Evolutionary conservation across 2,113 vertebrate genomes (phyloP), one percentile per base, ranked within the genome.

Genomic region (Pleuronectes platessa): DNA sequence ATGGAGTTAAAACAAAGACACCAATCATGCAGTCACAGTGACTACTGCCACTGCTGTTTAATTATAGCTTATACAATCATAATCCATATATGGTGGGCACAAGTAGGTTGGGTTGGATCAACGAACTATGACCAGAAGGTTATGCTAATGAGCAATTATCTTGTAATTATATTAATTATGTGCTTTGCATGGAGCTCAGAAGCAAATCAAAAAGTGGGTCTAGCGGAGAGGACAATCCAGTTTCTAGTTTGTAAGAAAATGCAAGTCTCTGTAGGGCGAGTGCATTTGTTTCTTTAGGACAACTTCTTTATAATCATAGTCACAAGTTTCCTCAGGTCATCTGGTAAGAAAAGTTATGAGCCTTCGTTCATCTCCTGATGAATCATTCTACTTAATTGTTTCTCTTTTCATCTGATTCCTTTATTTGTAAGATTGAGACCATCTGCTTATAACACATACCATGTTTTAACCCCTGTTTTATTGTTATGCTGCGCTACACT

Each of bases 391-490:
- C 2, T 35, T 47, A 20, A 10, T 40, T 47, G 3, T 26, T 5
- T 18, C 21, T 26, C 17, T 68, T 64, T 69, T 68, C 17, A 68
- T 77, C 55, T 40, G 59, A 72, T 15, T 3, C 74, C 68, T 76
- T 71, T 60, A 31, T 74, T 26, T 76, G 49, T 59, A 51, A 76
- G 51, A 87, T 84, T 65, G 82, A 84, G 61, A 76, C 78, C 78
- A 83, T 83, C 61, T 88, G 85, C 47, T 62, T 42, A 60, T 58
- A 14, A 56, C 56, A 64, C 64, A 37, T 0, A 14, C 58, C 78
- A 65, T 11, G 56, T 62, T 77, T 83, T 15, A 69, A 74, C 59
- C 37, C 64, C 37, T 60, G 63, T 78, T 31, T 23, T 58, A 49
- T 24, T 71, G 64, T 69, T 49, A 4, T 51, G 75, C 21, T 71